These are phyloP conservation scores for Encarsia formosa DNA, from an alignment of 2,888 invertebrate genomes.

Conservation along the genomic window DNA sequence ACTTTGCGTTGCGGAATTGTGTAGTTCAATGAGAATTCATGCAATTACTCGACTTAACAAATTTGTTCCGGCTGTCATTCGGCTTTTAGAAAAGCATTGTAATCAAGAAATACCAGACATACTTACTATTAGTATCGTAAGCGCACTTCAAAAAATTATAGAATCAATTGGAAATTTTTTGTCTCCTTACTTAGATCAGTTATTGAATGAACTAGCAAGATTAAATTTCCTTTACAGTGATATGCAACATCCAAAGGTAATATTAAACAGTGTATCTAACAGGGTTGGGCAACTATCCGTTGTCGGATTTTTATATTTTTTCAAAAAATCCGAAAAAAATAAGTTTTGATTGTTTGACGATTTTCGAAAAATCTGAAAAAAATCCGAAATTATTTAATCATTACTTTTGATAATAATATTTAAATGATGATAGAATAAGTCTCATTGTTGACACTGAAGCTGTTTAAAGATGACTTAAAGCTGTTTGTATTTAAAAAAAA, in stretches of 20 bases:
- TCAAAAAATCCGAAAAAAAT: no score
- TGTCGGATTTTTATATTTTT: no score
- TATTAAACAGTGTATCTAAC: no score
- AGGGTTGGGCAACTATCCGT: no score
- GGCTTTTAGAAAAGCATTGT: conserved; percentile 61
- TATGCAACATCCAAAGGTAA: conserved; percentile 43
- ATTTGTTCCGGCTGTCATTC: conserved; percentile 73
- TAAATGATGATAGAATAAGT: no score
- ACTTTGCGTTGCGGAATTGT: conserved; percentile 75
- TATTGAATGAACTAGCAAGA: conserved; percentile 63
- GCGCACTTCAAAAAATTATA: conserved; percentile 76
- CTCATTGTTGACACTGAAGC: no score
- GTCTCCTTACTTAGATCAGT: conserved; percentile 76
- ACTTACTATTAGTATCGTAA: conserved; percentile 68
- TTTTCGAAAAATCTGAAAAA: no score
- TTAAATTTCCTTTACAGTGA: conserved; percentile 48
- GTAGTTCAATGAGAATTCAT: conserved; percentile 69
- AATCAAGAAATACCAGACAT: conserved; percentile 60
- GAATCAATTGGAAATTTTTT: conserved; percentile 78
- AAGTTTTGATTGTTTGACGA: no score
- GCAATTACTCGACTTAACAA: conserved; percentile 70
- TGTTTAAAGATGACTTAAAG: no score
- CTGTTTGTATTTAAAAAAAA: no score
- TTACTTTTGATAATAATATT: no score
- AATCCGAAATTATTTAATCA: no score